Evolutionary conservation across 2,888 invertebrate species (phyloP), one percentile per base, ranked within the genome.

Genomic region (Itoplectis maculator): DNA sequence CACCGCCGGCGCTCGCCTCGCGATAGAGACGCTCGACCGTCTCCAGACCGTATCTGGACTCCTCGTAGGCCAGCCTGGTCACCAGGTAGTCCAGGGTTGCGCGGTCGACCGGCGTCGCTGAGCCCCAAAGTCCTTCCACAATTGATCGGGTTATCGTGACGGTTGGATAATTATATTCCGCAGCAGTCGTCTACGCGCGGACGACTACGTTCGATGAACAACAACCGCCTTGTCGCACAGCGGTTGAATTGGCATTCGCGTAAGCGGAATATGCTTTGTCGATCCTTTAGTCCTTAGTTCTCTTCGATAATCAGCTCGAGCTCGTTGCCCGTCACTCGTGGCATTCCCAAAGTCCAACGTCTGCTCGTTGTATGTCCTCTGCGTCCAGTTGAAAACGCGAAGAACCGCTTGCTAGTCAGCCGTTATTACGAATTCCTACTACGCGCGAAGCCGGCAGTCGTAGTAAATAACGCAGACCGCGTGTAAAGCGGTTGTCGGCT

Each of bases 41-140:
- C 56, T 72, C 72, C 15, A 59, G 72, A 29, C 56, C 72, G 72
- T 59, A 72, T 47, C 79, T 59, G 45, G 76, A 77, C 79, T 82
- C 79, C 72, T 82, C 82, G 68, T 77, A 77, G 61, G 79, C 79
- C 73, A 82, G 76, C 63, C 82, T 79, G 47, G 72, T 59, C 18
- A 80, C 82, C 66, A 82, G 80, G 76, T 79, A 82, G 40, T 82
- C 82, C 82, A 82, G 79, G 76, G 82, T 82, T 72, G 82, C 79
- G 37, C 79, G 82, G 68, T 80, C 76, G n/a, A 82, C 72, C 76
- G 76, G 61, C 79, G 79, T 68, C 79, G 79, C 37, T 80, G 82
- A 68, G 61, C 79, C 80, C 79, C 79, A 79, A 45, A 79, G 13
- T 73, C 82, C 82, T 82, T 82, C 82, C 82, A 82, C 79, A 82